These are phyloP conservation scores for Astatoreochromis straeleni DNA, from an alignment of 2,113 vertebrate genomes.

Conservation along the genomic window DNA sequence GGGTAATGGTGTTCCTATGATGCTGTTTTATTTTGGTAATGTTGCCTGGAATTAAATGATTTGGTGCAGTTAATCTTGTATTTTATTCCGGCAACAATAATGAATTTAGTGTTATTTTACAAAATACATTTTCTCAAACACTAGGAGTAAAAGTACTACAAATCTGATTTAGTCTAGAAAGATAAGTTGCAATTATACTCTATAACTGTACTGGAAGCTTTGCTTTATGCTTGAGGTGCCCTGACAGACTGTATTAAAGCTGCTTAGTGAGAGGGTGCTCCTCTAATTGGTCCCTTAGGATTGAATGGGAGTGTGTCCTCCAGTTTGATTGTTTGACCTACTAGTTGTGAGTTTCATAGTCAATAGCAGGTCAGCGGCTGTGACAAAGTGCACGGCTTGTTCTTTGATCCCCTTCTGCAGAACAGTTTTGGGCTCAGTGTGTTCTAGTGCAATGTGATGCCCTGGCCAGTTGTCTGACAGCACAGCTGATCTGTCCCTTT, in stretches of 20 bases:
- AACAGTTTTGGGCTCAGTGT: not conserved
- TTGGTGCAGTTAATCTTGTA: not conserved
- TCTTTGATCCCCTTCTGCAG: not conserved
- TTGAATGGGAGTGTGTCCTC: not conserved
- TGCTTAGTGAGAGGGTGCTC: not conserved
- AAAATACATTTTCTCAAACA: not conserved
- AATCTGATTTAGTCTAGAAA: not conserved
- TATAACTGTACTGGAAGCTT: not conserved
- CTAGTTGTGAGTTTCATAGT: not conserved
- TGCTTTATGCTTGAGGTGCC: not conserved
- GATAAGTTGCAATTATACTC: not conserved
- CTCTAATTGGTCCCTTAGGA: conserved; percentile 11
- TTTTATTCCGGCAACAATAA: not conserved
- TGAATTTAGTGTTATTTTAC: not conserved
- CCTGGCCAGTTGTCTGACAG: not conserved
- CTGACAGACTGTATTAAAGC: not conserved
- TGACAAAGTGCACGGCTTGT: not conserved
- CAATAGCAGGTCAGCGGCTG: not conserved
- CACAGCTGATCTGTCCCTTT: not conserved
- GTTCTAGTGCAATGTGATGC: not conserved
- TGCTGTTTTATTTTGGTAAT: not conserved
- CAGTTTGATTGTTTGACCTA: not conserved
- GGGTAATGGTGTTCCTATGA: not conserved
- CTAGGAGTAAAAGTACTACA: not conserved
- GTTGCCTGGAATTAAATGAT: not conserved